Percentiles rank a stretch among this genome's conserved stretches.
These are phyloP conservation scores for Chaetura pelagica DNA, from an alignment of 2,113 vertebrate species.

Conservation along the genomic window DNA sequence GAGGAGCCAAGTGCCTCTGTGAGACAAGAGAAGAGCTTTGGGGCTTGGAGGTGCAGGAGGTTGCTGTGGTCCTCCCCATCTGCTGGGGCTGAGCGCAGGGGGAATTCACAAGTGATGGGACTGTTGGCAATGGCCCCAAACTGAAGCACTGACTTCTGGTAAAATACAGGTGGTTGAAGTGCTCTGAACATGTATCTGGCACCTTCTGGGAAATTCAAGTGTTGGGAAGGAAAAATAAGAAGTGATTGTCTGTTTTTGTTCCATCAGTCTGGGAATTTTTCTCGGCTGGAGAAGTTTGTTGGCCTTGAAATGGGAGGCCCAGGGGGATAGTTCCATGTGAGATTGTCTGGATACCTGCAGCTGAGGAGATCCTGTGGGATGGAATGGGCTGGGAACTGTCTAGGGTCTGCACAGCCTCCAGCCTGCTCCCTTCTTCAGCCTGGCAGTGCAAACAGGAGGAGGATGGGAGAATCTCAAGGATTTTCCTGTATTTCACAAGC, in stretches of 20 bases:
- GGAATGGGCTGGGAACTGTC: not conserved
- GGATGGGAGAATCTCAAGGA: not conserved
- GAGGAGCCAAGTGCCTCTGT: no score
- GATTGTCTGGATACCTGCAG: no score
- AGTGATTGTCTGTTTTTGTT: not conserved
- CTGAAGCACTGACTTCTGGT: not conserved
- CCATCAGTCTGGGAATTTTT: not conserved
- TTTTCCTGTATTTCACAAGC: not conserved
- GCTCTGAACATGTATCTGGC: not conserved
- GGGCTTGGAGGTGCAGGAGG: no score
- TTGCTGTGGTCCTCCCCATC: no score
- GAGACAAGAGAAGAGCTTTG: no score
- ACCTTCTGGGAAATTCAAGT: no score
- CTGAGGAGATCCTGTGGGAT: not conserved
- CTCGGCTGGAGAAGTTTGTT: not conserved
- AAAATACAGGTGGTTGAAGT: not conserved
- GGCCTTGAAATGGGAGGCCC: not conserved
- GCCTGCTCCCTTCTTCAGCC: not conserved
- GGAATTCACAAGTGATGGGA: no score
- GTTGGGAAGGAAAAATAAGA: no score
- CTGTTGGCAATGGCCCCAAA: no score
- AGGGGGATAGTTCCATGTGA: fast-evolving
- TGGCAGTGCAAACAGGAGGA: not conserved
- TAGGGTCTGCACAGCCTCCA: not conserved
- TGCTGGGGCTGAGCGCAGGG: no score